Evolutionary conservation across 2,797 vertebrate species (phyloP).

Genomic region (Chloroceryle inda): DNA sequence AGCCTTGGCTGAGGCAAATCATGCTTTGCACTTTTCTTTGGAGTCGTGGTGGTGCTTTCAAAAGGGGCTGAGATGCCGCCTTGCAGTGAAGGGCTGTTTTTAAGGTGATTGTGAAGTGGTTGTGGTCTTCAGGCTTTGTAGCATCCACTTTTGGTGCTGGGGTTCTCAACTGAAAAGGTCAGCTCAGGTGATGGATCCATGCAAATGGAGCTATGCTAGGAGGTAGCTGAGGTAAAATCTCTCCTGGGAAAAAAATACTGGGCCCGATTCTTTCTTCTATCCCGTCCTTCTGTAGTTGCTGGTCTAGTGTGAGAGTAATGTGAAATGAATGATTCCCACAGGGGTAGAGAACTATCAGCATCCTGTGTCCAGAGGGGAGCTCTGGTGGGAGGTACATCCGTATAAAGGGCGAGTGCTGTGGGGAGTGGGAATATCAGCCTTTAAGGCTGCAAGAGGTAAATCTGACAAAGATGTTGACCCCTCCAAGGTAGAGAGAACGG

Average conservation of each 20-base stretch:
- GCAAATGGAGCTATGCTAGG: background rate
- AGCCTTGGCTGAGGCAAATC: fast-evolving
- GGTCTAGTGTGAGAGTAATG: background rate
- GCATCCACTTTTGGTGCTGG: background rate
- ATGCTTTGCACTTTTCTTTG: fast-evolving
- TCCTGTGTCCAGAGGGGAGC: background rate
- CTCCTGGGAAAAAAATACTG: background rate
- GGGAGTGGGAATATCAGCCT: background rate
- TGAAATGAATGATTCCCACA: background rate
- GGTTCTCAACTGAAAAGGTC: fast-evolving
- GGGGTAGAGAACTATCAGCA: background rate
- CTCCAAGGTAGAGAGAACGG: background rate
- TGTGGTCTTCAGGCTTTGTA: background rate
- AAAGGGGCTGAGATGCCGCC: background rate
- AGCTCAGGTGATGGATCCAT: fast-evolving
- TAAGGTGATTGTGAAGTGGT: background rate
- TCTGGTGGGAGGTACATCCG: background rate
- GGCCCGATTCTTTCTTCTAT: background rate
- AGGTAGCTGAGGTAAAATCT: background rate
- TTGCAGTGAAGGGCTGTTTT: background rate
- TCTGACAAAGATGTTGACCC: background rate
- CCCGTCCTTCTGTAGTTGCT: background rate
- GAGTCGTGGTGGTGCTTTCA: background rate
- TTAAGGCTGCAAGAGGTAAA: background rate
- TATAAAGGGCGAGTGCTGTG: background rate